These are phyloP conservation scores for Gyps fulvus DNA, from an alignment of 2,113 vertebrate genomes.

Conservation along the genomic window DNA sequence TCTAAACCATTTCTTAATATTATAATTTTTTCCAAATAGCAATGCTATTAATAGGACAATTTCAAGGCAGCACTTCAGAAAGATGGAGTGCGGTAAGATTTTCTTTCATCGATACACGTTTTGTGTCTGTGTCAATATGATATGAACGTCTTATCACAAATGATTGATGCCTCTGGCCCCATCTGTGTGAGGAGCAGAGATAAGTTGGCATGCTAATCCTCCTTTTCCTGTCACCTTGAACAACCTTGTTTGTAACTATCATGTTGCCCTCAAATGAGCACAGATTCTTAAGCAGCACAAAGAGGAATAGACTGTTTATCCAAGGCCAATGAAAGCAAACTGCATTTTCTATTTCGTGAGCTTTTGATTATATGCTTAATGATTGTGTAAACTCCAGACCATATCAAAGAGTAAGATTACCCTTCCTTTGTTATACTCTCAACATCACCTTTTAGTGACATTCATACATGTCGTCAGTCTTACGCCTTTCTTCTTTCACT, in stretches of 20 bases:
- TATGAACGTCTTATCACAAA: slow-evolving; percentile 2
- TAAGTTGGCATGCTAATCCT: slow-evolving; percentile 51
- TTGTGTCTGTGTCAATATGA: slow-evolving; percentile 58
- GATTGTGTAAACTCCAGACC: neutral
- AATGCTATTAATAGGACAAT: neutral
- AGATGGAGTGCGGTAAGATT: neutral
- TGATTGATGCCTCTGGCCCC: slow-evolving; percentile 28
- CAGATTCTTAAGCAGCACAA: neutral
- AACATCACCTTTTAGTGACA: neutral
- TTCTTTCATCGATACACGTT: neutral
- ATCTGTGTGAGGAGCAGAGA: neutral
- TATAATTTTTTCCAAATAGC: neutral
- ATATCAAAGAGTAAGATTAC: neutral
- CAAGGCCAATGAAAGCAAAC: neutral
- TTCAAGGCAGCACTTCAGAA: neutral
- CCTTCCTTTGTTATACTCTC: neutral
- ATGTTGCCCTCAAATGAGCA: neutral
- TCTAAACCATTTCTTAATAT: neutral
- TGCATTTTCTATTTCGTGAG: neutral
- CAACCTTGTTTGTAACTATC: slow-evolving; percentile 26
- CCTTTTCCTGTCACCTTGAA: slow-evolving; percentile 45
- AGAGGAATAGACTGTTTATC: neutral
- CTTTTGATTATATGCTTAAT: slow-evolving; percentile 3
- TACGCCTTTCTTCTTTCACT: neutral
- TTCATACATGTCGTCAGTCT: neutral